A percentile compares a stretch with the other conserved stretches of the same genome.
Conservation (phyloP, 2,113 vertebrate genomes). For the Otus sunia region DNA sequence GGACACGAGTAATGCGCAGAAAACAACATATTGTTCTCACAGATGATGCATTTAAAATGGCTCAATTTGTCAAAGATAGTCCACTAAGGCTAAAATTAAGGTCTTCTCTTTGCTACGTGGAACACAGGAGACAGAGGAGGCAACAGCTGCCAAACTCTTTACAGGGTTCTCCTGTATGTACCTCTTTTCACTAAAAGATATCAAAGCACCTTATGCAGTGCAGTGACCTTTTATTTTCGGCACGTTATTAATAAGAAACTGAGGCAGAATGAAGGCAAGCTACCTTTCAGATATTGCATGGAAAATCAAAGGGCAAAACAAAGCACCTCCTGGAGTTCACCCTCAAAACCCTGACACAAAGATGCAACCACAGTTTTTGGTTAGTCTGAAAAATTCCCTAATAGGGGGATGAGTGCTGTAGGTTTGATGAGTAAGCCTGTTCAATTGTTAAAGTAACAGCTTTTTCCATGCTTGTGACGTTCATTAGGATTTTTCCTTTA, state of each 20-base stretch:
- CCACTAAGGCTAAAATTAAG: background rate
- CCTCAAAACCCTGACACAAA: background rate
- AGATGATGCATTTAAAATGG: background rate
- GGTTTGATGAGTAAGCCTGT: background rate
- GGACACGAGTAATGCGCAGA: background rate
- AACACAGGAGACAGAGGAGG: background rate
- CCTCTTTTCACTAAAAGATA: background rate
- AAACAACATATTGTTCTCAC: background rate
- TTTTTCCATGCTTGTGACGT: background rate
- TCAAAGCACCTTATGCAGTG: background rate
- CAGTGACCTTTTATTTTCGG: background rate
- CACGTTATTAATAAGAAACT: background rate
- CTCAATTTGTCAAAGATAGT: background rate
- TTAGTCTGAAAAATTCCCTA: constrained; percentile 10
- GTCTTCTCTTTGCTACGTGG: background rate
- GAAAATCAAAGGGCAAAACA: background rate
- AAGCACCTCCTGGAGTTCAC: background rate
- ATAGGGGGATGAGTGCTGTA: background rate
- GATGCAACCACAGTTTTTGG: background rate
- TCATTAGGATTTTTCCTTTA: background rate
- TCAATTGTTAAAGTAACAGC: background rate
- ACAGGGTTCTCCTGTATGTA: background rate
- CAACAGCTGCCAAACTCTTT: background rate
- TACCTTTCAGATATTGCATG: background rate
- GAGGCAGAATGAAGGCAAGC: background rate